Base-by-base conservation (phyloP, 2,888 invertebrate genomes). In the Aphelenchoides bicaudatus region DNA sequence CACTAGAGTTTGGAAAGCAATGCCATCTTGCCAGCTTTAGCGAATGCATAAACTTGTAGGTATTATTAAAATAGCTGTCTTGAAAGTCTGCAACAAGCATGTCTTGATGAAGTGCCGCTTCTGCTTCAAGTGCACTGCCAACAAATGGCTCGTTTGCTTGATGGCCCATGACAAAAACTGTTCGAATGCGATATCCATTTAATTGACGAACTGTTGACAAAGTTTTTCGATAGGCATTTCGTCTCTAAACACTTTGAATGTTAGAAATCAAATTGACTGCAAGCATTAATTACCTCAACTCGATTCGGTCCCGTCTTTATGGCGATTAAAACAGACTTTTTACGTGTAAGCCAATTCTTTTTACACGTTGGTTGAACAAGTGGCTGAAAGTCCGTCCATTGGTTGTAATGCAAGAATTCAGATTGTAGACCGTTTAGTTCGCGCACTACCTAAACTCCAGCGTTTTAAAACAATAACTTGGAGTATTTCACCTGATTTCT, bases 61-160 rank as follows among this genome's bases (percentile, higher is more conserved):
- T 75, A 52, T 73, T 73, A 52, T 75, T 75, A 38, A 63, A 51
- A 46, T 75, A 75, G 25, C 47, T 56, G 52, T 75, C 75, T 6
- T 64, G 54, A 23, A 67, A 61, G 38, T 72, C 61, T 1, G 67
- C 67, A 2, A 65, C 57, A 5, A 75, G 37, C 39, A 75, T 31
- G 50, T 75, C 75, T 6, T 56, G 56, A 34, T 59, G 53, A 10
- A 57, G 16, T 2, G 60, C 56, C 2, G 48, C 34, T 50, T 73
- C 73, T 28, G 38, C 43, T 62, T 31, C 48, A 29, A 61, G 27
- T 60, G 13, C 30, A 29, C 23, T 59, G 61, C 31, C 39, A 8
- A 19, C 38, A 25, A 54, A 28, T 6, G 61, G 46, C 6, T 38
- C 23, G 39, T 19, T 61, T 48, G n/a, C 61, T 23, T 57, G 8